Conservation (phyloP, 2,888 invertebrate genomes). For the Aethes cnicana region DNA sequence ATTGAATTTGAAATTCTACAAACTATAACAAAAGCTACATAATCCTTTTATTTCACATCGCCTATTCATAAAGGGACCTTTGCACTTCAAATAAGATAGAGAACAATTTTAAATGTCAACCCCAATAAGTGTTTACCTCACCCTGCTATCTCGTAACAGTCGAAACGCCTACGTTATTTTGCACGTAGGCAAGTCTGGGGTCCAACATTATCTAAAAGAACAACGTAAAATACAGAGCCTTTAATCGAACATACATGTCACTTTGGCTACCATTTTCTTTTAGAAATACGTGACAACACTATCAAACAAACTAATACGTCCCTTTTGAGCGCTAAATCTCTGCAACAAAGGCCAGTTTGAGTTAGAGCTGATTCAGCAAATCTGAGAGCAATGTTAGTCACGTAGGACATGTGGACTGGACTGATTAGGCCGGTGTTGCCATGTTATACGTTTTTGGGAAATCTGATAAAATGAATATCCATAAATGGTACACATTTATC, state of each 20-base stretch:
- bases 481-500: too few species aligned
- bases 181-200: conserved; percentile 10
- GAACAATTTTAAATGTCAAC: too few species aligned
- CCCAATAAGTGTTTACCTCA: too few species aligned
- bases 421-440: conserved; percentile 7
- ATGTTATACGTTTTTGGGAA: not conserved
- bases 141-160: too few species aligned
- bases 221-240: not conserved
- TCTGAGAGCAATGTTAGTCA: conserved; percentile 11
- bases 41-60: too few species aligned
- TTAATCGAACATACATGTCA: conserved; percentile 4
- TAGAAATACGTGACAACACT: conserved; percentile 22
- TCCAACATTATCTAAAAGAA: conserved; percentile 1
- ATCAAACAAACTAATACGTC: not conserved
- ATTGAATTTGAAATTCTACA: too few species aligned
- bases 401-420: conserved; percentile 8
- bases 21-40: too few species aligned
- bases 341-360: not conserved
- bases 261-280: conserved; percentile 8
- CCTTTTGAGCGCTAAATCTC: not conserved
- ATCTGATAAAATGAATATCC: not conserved
- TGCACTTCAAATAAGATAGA: too few species aligned
- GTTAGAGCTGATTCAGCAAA: not conserved
- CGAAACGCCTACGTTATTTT: too few species aligned
- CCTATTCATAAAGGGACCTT: too few species aligned